These are phyloP conservation scores for Linurgus olivaceus DNA, from an alignment of 2,797 vertebrate species.

Conservation along the genomic window DNA sequence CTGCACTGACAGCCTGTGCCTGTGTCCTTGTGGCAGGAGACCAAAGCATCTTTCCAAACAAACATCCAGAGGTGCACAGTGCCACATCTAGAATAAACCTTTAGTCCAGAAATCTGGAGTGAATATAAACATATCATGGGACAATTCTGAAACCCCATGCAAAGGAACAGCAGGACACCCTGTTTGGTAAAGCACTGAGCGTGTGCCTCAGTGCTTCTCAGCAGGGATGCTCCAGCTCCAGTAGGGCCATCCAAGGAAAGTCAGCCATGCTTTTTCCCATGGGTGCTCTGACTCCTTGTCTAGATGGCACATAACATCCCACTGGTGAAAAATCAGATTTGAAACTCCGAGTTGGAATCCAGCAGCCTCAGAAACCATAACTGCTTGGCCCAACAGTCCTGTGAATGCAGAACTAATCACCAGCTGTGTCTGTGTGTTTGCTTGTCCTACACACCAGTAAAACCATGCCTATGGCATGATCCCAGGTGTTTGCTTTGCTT, in stretches of 20 bases:
- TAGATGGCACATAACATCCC: background rate
- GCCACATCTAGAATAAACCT: background rate
- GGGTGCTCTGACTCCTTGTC: background rate
- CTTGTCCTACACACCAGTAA: background rate
- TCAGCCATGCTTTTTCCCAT: background rate
- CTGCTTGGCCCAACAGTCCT: background rate
- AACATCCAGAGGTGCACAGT: background rate
- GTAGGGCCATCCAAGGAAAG: background rate
- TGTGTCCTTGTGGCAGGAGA: rapidly evolving
- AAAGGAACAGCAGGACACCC: background rate
- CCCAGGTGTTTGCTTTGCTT: background rate
- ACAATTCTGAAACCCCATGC: background rate
- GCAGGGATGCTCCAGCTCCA: background rate
- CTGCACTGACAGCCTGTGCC: background rate
- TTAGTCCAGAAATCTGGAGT: background rate
- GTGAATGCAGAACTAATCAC: background rate
- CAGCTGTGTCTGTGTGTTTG: background rate
- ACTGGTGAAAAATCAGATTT: background rate
- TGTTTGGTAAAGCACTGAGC: background rate
- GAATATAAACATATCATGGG: rapidly evolving
- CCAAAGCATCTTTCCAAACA: background rate
- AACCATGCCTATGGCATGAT: background rate
- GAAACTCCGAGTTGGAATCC: background rate
- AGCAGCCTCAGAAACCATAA: background rate
- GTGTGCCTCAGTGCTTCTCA: background rate